These are phyloP conservation scores for Dasyornis broadbenti DNA, from an alignment of 2,113 vertebrate species.

Conservation along the genomic window DNA sequence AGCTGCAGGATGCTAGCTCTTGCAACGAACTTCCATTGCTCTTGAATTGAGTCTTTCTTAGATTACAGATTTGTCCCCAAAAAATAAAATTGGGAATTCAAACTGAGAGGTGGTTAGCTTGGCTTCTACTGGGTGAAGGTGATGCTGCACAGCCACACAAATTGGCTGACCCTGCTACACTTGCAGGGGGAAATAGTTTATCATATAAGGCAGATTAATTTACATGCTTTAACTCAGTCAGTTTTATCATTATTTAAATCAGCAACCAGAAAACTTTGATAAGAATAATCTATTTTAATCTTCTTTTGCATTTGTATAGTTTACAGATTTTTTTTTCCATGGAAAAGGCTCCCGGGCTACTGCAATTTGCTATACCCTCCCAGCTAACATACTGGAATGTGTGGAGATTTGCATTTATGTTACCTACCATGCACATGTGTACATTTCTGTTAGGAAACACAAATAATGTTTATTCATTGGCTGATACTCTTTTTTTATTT, in stretches of 20 bases:
- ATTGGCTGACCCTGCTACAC: background rate
- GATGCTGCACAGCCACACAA: background rate
- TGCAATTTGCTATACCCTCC: background rate
- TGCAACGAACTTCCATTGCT: background rate
- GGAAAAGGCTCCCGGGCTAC: background rate
- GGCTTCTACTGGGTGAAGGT: background rate
- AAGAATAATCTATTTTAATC: background rate
- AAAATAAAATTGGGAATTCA: background rate
- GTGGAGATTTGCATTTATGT: background rate
- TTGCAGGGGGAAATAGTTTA: fast-evolving
- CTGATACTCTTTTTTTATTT: background rate
- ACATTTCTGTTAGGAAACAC: background rate
- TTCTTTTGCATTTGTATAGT: background rate
- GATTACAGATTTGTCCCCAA: background rate
- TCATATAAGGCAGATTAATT: background rate
- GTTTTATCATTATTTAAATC: background rate
- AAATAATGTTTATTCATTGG: background rate
- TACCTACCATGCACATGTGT: background rate
- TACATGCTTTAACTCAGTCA: background rate
- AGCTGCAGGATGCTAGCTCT: background rate
- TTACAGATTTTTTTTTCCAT: background rate
- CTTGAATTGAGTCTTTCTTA: background rate
- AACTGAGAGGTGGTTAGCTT: background rate
- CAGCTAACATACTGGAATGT: background rate
- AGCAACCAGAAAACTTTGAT: background rate